phyloP scores from a whole-genome alignment of 2,113 vertebrate genomes.

The Thunnus thynnus region DNA sequence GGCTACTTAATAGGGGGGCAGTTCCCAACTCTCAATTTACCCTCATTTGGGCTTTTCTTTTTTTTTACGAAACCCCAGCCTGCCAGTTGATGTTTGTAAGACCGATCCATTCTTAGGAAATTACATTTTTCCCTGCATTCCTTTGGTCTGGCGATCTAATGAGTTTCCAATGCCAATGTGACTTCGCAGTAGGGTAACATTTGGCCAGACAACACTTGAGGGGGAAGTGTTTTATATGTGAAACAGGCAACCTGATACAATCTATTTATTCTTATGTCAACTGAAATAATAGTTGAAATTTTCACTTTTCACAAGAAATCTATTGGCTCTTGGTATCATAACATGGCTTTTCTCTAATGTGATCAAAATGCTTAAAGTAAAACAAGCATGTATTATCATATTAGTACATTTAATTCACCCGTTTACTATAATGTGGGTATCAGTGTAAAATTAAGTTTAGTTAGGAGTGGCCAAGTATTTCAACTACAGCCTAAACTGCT shows the following conservation, averaged over 20 bases:
- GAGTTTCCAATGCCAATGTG: slow-evolving; percentile 50
- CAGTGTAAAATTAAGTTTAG: neutral
- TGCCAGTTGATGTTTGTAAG: slow-evolving; percentile 77
- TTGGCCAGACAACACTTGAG: slow-evolving; percentile 20
- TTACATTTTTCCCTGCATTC: slow-evolving; percentile 81
- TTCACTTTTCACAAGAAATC: neutral
- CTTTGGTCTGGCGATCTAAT: slow-evolving; percentile 84
- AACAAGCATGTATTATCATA: neutral
- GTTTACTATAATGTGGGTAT: neutral
- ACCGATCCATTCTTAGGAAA: slow-evolving; percentile 82
- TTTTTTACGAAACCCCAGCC: slow-evolving; percentile 91
- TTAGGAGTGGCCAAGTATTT: neutral
- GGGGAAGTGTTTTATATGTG: slow-evolving; percentile 26
- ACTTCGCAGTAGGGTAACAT: slow-evolving; percentile 40
- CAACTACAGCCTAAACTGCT: neutral
- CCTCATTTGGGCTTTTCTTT: slow-evolving; percentile 76
- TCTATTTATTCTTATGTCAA: slow-evolving; percentile 26
- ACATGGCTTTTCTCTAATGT: neutral
- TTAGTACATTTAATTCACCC: neutral
- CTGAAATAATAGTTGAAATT: neutral
- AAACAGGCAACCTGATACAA: slow-evolving; percentile 1
- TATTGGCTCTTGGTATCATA: neutral
- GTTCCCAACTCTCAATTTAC: slow-evolving; percentile 92
- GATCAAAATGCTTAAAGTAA: neutral
- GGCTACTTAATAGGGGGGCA: slow-evolving; percentile 98